Evolutionary conservation across 2,113 vertebrate species (phyloP).

Genomic region (Callipepla californica): DNA sequence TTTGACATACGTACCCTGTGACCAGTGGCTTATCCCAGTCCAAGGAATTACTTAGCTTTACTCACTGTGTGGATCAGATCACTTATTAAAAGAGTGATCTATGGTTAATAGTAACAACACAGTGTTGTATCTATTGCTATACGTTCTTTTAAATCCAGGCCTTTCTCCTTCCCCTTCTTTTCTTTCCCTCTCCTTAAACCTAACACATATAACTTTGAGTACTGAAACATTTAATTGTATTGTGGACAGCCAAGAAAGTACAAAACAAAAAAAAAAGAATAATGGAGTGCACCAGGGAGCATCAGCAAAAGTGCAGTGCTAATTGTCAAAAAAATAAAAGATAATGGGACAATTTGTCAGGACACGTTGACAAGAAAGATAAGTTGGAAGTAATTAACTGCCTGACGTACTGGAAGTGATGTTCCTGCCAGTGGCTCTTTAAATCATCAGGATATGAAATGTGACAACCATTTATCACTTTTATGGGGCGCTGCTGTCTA

Average conservation of each 20-base stretch:
- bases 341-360: conserved; percentile 75
- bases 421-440: conserved; percentile 64
- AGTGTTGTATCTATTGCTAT: not conserved
- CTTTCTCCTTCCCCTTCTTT: not conserved
- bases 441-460: conserved; percentile 63
- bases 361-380: conserved; percentile 76
- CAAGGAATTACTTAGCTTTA: not conserved
- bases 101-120: not conserved
- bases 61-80: not conserved
- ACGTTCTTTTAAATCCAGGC: not conserved
- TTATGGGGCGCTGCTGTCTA: conserved; percentile 34
- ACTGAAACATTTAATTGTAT: not conserved
- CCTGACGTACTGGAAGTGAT: conserved; percentile 66
- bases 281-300: not conserved
- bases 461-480: conserved; percentile 71
- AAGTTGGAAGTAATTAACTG: conserved; percentile 76
- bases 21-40: not conserved
- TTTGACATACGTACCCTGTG: not conserved
- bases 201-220: not conserved
- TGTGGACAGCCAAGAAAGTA: not conserved
- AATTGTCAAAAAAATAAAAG: conserved; percentile 66
- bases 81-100: not conserved
- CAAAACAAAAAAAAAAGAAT: not conserved
- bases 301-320: conserved; percentile 43
- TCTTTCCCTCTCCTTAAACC: not conserved